Evolutionary conservation across 1,140 invertebrate genomes (phyloP), one percentile per base, ranked within the genome.

Genomic region (Microplitis demolitor): DNA sequence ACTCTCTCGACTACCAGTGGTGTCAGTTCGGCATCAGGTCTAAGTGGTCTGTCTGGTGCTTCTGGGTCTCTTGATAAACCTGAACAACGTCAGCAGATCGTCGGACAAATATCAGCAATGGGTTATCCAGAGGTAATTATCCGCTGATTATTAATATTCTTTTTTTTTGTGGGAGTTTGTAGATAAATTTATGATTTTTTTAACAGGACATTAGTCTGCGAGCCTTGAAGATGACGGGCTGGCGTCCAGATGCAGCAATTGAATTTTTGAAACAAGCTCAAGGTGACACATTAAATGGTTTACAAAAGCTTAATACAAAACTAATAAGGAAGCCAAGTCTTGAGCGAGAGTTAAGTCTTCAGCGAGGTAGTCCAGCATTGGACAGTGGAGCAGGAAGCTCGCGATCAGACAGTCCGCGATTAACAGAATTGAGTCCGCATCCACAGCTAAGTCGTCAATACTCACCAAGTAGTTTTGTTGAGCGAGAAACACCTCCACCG

Each of bases 361-460:
- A 93, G 66, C 89, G 94, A 66, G 92, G 93, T 6, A 96, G 94
- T 85, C 95, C 95, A 0, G 95, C 94, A 0, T 87, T 96, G 54
- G 95, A 96, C 76, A 96, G 94, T 56, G 94, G 94, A 5, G 94
- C 94, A 13, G 94, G 93, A 14, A 96, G 94, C 81, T 95, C 95
- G 8, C 89, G 96, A 33, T 97, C 95, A 0, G 95, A 97, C 80
- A 96, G 94, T 86, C 95, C 95, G 1, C 89, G 93, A n/a, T 69
- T 86, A 24, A 78, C 83, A 0, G 85, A 86, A 56, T 75, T 86
- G 4, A 81, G 83, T 74, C 90, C 93, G 71, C 88, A 90, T 79
- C 84, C 83, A 16, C 89, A 90, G 37, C 78, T 90, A 66, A 87
- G 84, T 80, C 75, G 88, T 63, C 80, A 91, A 82, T 86, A 89